phyloP scores from a whole-genome alignment of 2,113 vertebrate species.

The Scytalopus superciliaris region DNA sequence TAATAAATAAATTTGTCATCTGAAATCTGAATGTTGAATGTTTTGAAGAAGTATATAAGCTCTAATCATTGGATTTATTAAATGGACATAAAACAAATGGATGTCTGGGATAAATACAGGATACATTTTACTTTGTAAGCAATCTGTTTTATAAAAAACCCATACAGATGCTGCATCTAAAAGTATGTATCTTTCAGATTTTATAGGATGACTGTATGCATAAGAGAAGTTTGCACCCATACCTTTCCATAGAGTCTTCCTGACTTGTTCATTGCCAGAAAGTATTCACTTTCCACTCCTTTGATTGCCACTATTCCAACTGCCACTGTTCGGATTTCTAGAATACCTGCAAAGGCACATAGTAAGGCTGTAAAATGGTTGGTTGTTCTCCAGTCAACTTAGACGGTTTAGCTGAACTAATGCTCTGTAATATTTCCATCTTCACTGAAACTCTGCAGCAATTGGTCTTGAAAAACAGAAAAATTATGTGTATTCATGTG shows the following conservation, averaged over 20 bases:
- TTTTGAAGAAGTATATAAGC: not conserved
- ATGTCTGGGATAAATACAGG: not conserved
- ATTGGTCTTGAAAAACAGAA: conserved; percentile 62
- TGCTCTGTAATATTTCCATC: conserved; percentile 48
- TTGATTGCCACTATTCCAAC: conserved; percentile 96
- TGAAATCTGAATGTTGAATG: not conserved
- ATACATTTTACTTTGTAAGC: not conserved
- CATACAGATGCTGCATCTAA: not conserved
- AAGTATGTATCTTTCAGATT: not conserved
- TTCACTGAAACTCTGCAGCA: conserved; percentile 63
- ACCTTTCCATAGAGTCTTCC: conserved; percentile 96
- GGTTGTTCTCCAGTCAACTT: not conserved
- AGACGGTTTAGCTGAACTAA: conserved; percentile 49
- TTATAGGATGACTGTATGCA: not conserved
- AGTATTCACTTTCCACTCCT: conserved; percentile 96
- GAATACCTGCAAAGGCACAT: conserved; percentile 86
- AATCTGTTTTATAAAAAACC: not conserved
- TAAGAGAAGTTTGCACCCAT: conserved; percentile 48
- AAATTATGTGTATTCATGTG: conserved; percentile 42
- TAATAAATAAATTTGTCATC: not conserved
- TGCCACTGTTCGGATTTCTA: conserved; percentile 96
- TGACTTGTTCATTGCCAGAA: conserved; percentile 93
- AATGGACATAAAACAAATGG: not conserved
- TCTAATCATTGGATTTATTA: not conserved
- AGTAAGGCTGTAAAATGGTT: conserved; percentile 1